phyloP scores from a whole-genome alignment of 1,140 invertebrate species.

The Olivierus martensii region DNA sequence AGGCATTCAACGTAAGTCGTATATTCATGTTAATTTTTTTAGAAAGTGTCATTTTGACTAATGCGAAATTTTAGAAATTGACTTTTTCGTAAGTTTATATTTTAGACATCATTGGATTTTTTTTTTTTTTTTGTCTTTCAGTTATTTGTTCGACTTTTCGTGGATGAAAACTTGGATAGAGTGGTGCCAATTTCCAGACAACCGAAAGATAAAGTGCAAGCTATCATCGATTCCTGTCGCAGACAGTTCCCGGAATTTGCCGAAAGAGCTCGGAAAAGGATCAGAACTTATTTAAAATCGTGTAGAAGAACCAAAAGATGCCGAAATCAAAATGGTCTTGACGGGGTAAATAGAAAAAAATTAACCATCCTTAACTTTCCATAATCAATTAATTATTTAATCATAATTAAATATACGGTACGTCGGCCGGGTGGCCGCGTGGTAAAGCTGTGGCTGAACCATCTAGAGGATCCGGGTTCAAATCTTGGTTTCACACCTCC shows the following conservation, averaged over 20 bases:
- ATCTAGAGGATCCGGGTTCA: too few species aligned
- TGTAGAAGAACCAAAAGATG: slow-evolving; percentile 81
- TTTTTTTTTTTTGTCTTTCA: slow-evolving; percentile 35
- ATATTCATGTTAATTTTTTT: too few species aligned
- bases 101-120: too few species aligned
- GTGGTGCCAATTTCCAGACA: slow-evolving; percentile 95
- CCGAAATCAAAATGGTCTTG: slow-evolving; percentile 52
- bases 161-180: slow-evolving; percentile 89
- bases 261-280: slow-evolving; percentile 79
- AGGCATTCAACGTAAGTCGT: slow-evolving; percentile 76
- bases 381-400: too few species aligned
- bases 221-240: slow-evolving; percentile 91
- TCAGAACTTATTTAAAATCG: slow-evolving; percentile 88
- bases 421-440: too few species aligned
- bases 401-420: too few species aligned
- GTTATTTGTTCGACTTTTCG: slow-evolving; percentile 95
- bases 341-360: slow-evolving; percentile 54
- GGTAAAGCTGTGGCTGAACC: too few species aligned
- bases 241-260: slow-evolving; percentile 93
- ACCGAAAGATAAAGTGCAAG: slow-evolving; percentile 94
- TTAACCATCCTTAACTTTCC: too few species aligned
- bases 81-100: too few species aligned
- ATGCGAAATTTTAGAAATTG: too few species aligned
- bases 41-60: too few species aligned
- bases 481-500: too few species aligned